A percentile compares a stretch with the other conserved stretches of the same genome.
Conservation (phyloP, 2,113 vertebrate genomes). For the Eudyptes chrysolophus region DNA sequence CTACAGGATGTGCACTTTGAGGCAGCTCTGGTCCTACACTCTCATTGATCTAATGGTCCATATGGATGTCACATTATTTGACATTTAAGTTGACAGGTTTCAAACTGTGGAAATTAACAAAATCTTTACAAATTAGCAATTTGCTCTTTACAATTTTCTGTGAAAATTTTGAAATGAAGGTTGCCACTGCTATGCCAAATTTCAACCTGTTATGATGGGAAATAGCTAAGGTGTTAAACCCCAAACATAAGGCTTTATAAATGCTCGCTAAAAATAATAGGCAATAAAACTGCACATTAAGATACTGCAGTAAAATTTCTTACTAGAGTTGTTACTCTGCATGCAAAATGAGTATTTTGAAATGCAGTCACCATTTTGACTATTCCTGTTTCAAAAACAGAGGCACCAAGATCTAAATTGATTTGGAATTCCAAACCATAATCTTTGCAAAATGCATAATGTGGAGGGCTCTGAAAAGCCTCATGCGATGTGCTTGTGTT, state of each 20-base stretch:
- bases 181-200: conserved; percentile 45
- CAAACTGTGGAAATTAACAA: conserved; percentile 27
- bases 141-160: conserved; percentile 46
- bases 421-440: not conserved
- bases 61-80: conserved; percentile 61
- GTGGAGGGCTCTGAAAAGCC: not conserved
- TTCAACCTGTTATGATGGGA: conserved; percentile 48
- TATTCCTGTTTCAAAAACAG: not conserved
- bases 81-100: conserved; percentile 57
- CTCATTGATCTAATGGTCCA: conserved; percentile 53
- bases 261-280: conserved; percentile 63
- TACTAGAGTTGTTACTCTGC: conserved; percentile 24
- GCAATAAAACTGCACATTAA: conserved; percentile 46
- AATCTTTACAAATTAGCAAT: conserved; percentile 57
- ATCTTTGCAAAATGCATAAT: not conserved
- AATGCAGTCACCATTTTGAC: not conserved
- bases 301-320: conserved; percentile 32
- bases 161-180: conserved; percentile 51
- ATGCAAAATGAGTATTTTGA: conserved; percentile 16
- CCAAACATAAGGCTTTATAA: conserved; percentile 54
- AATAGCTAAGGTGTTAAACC: conserved; percentile 54
- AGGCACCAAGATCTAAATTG: not conserved
- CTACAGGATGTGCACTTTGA: conserved; percentile 53
- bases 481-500: not conserved
- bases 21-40: conserved; percentile 38